These are phyloP conservation scores for Griposia aprilina DNA, from an alignment of 2,888 invertebrate species.

Conservation along the genomic window DNA sequence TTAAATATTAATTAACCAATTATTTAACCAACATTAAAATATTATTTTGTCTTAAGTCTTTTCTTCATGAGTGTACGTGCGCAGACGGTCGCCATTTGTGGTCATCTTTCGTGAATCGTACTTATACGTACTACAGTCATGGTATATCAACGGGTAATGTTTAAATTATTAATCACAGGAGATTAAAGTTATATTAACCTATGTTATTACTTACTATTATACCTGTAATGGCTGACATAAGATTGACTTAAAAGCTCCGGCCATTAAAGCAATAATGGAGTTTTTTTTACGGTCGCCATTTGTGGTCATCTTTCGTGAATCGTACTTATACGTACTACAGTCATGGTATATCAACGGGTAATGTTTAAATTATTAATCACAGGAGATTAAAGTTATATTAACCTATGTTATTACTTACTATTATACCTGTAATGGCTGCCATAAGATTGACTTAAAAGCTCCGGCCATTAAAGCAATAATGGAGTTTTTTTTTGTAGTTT, in stretches of 20 bases:
- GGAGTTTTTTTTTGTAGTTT: constrained; percentile 17
- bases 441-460: constrained; percentile 34
- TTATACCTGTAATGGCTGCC: constrained; percentile 16
- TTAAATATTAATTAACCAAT: no score
- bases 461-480: constrained; percentile 13
- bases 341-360: constrained; percentile 20
- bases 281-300: no score
- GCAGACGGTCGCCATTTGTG: no score
- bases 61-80: no score
- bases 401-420: constrained; percentile 35
- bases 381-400: constrained; percentile 35
- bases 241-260: constrained; percentile 33
- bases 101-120: no score
- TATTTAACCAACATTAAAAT: no score
- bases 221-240: constrained; percentile 6
- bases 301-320: no score
- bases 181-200: constrained; percentile 34
- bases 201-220: constrained; percentile 40
- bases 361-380: constrained; percentile 45
- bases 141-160: constrained; percentile 21
- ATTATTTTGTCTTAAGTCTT: no score
- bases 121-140: neutral
- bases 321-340: neutral
- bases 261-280: constrained; percentile 5
- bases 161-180: constrained; percentile 45